A percentile compares a stretch with the other conserved stretches of the same genome.
These are phyloP conservation scores for Procambarus clarkii DNA, from an alignment of 1,140 invertebrate genomes.

Conservation along the genomic window DNA sequence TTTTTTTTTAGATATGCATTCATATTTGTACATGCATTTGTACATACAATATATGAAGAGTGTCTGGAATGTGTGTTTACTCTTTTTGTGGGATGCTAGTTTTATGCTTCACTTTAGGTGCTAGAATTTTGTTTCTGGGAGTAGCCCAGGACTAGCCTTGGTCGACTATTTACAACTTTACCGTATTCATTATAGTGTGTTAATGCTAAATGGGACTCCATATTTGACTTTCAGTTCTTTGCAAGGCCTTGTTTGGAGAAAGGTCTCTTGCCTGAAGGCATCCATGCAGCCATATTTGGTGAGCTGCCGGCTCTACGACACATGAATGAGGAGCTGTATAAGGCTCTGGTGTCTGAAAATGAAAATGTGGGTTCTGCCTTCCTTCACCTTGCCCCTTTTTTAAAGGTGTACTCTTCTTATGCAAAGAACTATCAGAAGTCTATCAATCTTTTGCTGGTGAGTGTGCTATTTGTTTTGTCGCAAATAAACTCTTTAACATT, in stretches of 20 bases:
- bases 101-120: too few species aligned
- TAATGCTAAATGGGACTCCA: too few species aligned
- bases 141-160: too few species aligned
- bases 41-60: too few species aligned
- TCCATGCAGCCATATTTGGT: constrained; percentile 82
- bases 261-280: constrained; percentile 79
- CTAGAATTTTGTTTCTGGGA: too few species aligned
- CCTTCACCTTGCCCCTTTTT: constrained; percentile 84
- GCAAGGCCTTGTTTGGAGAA: constrained; percentile 81
- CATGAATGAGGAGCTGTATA: constrained; percentile 83
- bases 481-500: too few species aligned
- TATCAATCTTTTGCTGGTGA: constrained; percentile 76
- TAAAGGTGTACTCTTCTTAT: constrained; percentile 87
- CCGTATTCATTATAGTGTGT: too few species aligned
- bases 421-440: constrained; percentile 85
- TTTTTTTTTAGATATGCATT: not conserved
- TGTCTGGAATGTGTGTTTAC: too few species aligned
- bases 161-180: too few species aligned
- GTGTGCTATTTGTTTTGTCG: constrained; percentile 1
- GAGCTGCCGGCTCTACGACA: constrained; percentile 85
- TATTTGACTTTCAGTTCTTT: constrained; percentile 79
- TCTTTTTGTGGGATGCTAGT: too few species aligned
- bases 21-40: not conserved
- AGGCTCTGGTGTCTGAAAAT: constrained; percentile 80
- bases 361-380: constrained; percentile 83